phyloP scores from a whole-genome alignment of 1,140 invertebrate genomes.

The Nephotettix cincticeps region DNA sequence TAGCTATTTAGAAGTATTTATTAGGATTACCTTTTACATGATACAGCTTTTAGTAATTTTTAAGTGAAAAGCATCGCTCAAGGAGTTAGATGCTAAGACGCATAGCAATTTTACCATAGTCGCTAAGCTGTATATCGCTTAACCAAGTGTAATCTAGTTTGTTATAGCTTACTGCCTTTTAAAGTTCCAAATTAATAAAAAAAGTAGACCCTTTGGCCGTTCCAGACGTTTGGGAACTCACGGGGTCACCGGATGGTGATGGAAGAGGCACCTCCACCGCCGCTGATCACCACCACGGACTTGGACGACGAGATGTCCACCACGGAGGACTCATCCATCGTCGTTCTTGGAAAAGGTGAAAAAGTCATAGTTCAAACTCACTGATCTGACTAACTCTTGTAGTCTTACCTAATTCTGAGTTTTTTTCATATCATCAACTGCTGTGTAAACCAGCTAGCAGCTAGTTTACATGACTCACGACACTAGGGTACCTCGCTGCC shows the following conservation, averaged over 20 bases:
- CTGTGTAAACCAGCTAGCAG: too few species aligned
- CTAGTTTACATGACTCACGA: too few species aligned
- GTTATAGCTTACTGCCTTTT: constrained; percentile 15
- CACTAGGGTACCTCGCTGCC: too few species aligned
- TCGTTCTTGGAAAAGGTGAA: constrained; percentile 49
- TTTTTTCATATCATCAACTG: too few species aligned
- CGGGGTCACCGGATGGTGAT: constrained; percentile 55
- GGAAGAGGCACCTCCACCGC: constrained; percentile 41
- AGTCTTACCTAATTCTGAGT: not conserved
- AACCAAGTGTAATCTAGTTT: not conserved
- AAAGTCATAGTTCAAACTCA: not conserved
- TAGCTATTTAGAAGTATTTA: too few species aligned
- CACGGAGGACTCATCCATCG: constrained; percentile 40
- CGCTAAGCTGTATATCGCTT: too few species aligned
- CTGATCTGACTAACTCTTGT: not conserved
- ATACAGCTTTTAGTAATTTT: too few species aligned
- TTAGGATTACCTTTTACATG: too few species aligned
- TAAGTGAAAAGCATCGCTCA: too few species aligned
- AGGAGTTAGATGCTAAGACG: too few species aligned
- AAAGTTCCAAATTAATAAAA: constrained; percentile 42
- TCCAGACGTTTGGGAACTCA: constrained; percentile 65
- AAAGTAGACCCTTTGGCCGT: constrained; percentile 66
- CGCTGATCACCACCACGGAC: not conserved
- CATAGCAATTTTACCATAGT: too few species aligned
- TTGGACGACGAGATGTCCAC: constrained; percentile 24